A percentile compares a stretch with the other conserved stretches of the same genome.
Conservation (phyloP, 2,888 invertebrate genomes). For the Mycogona germanica region DNA sequence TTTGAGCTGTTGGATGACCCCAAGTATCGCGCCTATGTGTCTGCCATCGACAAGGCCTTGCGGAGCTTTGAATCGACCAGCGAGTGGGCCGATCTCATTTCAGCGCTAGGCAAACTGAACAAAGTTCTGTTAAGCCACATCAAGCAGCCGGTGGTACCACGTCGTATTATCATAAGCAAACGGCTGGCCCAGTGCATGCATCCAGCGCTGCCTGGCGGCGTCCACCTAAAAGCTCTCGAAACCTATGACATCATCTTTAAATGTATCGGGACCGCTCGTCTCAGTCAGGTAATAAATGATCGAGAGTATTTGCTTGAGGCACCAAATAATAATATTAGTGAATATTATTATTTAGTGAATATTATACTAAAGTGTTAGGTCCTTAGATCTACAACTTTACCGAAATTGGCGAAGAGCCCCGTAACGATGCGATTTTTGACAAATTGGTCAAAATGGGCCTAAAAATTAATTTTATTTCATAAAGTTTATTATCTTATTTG, state of each 20-base stretch:
- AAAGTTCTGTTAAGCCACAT: conserved; percentile 68
- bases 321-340: too few relatives aligned
- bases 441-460: too few relatives aligned
- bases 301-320: too few relatives aligned
- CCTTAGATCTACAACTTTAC: too few relatives aligned
- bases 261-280: conserved; percentile 63
- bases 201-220: conserved; percentile 79
- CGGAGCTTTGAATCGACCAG: conserved; percentile 87
- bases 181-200: conserved; percentile 87
- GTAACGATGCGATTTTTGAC: too few relatives aligned
- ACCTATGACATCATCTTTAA: conserved; percentile 84
- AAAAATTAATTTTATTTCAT: too few relatives aligned
- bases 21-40: conserved; percentile 64
- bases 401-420: too few relatives aligned
- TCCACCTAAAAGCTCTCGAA: conserved; percentile 80
- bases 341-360: too few relatives aligned
- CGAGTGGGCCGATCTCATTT: conserved; percentile 90
- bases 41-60: conserved; percentile 71
- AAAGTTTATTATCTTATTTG: too few relatives aligned
- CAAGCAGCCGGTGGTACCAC: conserved; percentile 73
- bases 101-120: conserved; percentile 75
- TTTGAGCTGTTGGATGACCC: conserved; percentile 67
- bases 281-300: too few relatives aligned
- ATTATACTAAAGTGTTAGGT: too few relatives aligned
- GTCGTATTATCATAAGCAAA: conserved; percentile 76